These are phyloP conservation scores for Calameuta pallipes DNA, from an alignment of 2,888 invertebrate genomes.

Conservation along the genomic window DNA sequence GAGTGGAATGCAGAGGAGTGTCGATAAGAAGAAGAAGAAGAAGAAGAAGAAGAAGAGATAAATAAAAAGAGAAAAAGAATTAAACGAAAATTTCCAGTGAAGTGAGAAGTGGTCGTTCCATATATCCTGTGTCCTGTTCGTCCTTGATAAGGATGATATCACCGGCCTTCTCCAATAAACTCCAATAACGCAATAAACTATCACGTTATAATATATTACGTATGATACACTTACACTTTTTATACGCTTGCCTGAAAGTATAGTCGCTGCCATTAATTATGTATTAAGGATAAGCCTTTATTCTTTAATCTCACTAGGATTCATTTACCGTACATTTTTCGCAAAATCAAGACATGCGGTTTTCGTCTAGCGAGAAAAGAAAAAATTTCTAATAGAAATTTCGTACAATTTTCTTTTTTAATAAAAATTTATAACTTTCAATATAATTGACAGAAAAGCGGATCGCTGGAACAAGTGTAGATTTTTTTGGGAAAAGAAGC, in stretches of 20 bases:
- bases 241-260: background rate
- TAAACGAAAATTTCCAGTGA: background rate
- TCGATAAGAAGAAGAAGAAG: background rate
- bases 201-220: background rate
- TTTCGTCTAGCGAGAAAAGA: background rate
- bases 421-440: background rate
- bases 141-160: background rate
- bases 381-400: background rate
- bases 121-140: background rate
- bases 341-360: background rate
- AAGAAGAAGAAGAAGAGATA: background rate
- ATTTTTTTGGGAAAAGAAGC: background rate
- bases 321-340: background rate
- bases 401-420: background rate
- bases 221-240: background rate
- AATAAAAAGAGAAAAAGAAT: background rate
- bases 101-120: background rate
- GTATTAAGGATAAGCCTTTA: background rate
- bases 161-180: background rate
- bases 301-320: background rate
- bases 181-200: background rate
- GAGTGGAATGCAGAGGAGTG: background rate
- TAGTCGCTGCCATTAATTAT: background rate
- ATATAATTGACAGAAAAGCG: background rate
- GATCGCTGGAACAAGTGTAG: no score